A percentile compares a stretch with the other conserved stretches of the same genome.
These are phyloP conservation scores for Platerodrilus igneus DNA, from an alignment of 2,888 invertebrate genomes.

Conservation along the genomic window DNA sequence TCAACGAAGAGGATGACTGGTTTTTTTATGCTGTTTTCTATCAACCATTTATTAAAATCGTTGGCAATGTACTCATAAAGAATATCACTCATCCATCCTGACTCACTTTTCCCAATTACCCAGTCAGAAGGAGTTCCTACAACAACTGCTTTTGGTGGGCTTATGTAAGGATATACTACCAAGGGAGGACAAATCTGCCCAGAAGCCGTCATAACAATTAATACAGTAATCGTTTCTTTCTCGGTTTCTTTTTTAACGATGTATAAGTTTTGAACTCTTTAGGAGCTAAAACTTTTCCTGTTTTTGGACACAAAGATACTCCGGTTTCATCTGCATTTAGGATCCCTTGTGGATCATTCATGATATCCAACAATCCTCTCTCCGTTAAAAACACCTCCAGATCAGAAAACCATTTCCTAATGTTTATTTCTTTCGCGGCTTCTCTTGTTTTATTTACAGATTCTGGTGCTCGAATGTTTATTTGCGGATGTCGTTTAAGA, in stretches of 20 bases:
- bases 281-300: conserved; percentile 1
- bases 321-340: conserved; percentile 4
- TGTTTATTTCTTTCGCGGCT: too few relatives aligned
- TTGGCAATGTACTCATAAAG: conserved; percentile 7
- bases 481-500: too few relatives aligned
- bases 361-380: too few relatives aligned
- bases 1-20: conserved; percentile 3
- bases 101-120: not conserved
- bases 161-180: conserved; percentile 1
- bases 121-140: not conserved
- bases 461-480: too few relatives aligned
- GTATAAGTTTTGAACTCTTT: conserved; percentile 4
- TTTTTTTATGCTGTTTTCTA: not conserved
- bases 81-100: conserved; percentile 5
- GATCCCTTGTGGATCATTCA: too few relatives aligned
- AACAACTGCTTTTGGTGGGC: not conserved
- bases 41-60: conserved; percentile 4
- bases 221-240: not conserved
- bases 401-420: too few relatives aligned
- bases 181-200: not conserved
- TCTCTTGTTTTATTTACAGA: too few relatives aligned
- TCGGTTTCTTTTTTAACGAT: not conserved
- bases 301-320: conserved; percentile 2
- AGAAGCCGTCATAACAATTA: not conserved
- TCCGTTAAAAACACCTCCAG: too few relatives aligned